These are phyloP conservation scores for Tribolium madens DNA, from an alignment of 1,140 invertebrate genomes.

Conservation along the genomic window DNA sequence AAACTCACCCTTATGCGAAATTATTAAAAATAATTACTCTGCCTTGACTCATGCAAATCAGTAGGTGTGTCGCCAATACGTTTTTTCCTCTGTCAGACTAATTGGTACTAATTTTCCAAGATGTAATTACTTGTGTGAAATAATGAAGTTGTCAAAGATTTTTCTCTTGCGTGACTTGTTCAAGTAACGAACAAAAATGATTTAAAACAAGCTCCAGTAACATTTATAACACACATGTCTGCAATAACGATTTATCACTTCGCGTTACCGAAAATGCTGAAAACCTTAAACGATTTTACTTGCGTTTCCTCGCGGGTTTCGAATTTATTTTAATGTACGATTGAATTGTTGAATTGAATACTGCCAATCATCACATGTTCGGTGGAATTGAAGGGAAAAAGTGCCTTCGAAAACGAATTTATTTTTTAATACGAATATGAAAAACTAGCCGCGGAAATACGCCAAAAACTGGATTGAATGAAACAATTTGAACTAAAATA, in stretches of 20 bases:
- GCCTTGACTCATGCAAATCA: too few species aligned
- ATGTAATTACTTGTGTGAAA: slow-evolving; percentile 2
- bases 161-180: slow-evolving; percentile 23
- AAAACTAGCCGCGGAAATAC: too few species aligned
- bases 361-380: not conserved
- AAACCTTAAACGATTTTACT: not conserved
- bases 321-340: not conserved
- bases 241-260: slow-evolving; percentile 17
- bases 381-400: not conserved
- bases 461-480: too few species aligned
- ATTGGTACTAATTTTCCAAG: not conserved
- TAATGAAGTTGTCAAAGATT: not conserved
- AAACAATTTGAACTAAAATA: too few species aligned
- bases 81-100: not conserved
- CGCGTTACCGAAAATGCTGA: not conserved
- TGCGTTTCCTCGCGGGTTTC: not conserved
- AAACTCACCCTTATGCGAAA: not conserved
- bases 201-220: slow-evolving; percentile 3
- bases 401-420: not conserved
- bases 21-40: not conserved
- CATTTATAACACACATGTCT: not conserved
- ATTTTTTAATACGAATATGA: not conserved
- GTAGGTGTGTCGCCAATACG: too few species aligned
- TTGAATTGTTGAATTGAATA: not conserved
- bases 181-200: slow-evolving; percentile 10